A percentile compares a stretch with the other conserved stretches of the same genome.
These are phyloP conservation scores for Mastomys coucha DNA, from an alignment of 2,113 vertebrate species.

Conservation along the genomic window DNA sequence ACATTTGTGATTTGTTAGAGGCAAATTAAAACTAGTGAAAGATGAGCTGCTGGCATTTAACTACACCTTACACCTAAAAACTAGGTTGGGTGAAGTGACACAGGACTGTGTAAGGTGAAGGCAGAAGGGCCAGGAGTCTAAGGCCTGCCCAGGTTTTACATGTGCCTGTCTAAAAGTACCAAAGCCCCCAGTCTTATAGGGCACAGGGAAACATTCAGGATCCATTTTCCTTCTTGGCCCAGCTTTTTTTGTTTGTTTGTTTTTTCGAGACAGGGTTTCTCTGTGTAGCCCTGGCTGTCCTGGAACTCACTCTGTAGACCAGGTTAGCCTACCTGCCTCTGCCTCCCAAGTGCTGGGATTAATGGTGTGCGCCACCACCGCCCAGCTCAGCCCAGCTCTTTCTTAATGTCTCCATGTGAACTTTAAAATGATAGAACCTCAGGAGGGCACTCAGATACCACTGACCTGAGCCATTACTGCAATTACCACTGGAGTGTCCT, in stretches of 20 bases:
- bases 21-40: conserved; percentile 19
- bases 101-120: neutral
- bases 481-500: neutral
- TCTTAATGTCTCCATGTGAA: neutral
- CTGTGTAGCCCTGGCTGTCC: too few relatives aligned
- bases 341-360: too few relatives aligned
- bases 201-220: neutral
- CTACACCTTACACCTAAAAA: neutral
- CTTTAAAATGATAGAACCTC: neutral
- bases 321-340: too few relatives aligned
- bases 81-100: neutral
- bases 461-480: neutral
- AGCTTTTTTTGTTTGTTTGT: too few relatives aligned
- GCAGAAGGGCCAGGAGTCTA: neutral
- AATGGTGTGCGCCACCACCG: too few relatives aligned
- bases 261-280: too few relatives aligned
- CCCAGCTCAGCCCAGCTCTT: too few relatives aligned
- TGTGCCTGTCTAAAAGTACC: neutral
- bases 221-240: neutral
- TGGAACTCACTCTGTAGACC: too few relatives aligned
- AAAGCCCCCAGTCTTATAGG: neutral
- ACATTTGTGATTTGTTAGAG: neutral
- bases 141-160: neutral
- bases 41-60: neutral
- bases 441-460: neutral